Evolutionary conservation across 1,140 invertebrate species (phyloP).

Genomic region (Thaumatotibia leucotreta): DNA sequence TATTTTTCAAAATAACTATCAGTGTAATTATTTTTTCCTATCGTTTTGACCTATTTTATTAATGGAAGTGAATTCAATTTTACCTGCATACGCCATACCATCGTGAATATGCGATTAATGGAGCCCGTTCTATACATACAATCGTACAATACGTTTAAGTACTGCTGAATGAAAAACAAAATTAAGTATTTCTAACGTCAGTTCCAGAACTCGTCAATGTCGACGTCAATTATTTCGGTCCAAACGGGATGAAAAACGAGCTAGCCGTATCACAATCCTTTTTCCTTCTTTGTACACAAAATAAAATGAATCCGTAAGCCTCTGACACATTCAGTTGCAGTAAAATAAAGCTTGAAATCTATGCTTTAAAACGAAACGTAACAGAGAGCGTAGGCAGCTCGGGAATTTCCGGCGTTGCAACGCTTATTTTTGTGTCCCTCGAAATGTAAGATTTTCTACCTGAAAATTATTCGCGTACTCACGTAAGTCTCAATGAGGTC

Average conservation of each 20-base stretch:
- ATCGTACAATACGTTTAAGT: no score
- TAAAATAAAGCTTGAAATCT: background rate
- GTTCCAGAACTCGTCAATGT: background rate
- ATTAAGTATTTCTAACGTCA: background rate
- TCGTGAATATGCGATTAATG: no score
- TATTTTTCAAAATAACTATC: no score
- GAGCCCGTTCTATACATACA: no score
- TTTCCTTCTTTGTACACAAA: background rate
- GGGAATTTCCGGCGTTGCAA: background rate
- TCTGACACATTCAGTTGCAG: background rate
- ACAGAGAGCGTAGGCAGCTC: background rate
- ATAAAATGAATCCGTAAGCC: background rate
- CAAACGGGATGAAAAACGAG: background rate
- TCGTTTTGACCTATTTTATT: no score
- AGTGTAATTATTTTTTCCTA: no score
- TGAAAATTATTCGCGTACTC: constrained; percentile 72
- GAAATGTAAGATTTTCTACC: background rate
- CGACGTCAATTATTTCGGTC: background rate
- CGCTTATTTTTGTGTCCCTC: background rate
- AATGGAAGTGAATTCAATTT: no score
- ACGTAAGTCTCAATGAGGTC: constrained; percentile 97
- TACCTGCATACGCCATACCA: no score
- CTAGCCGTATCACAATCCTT: background rate
- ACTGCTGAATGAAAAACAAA: no score
- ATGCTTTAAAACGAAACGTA: background rate